Evolutionary conservation across 2,888 invertebrate species (phyloP).

Genomic region (Unio delphinus): DNA sequence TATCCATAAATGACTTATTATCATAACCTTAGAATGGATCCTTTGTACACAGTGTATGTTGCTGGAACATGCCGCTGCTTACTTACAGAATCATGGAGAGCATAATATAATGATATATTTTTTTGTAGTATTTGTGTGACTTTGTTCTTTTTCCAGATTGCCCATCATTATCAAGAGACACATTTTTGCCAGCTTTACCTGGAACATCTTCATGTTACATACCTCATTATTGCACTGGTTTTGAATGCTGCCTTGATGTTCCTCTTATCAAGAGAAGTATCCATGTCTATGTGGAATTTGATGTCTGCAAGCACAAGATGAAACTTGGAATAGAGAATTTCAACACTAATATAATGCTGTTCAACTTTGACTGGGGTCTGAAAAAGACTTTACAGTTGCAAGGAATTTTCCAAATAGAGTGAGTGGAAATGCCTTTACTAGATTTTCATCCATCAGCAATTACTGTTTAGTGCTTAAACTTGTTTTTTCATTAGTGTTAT

Average conservation of each 20-base stretch:
- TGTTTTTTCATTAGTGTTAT: no score
- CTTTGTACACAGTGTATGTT: no score
- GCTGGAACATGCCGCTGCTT: no score
- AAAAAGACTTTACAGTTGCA: background rate
- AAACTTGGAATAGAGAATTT: conserved; percentile 16
- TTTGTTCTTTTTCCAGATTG: conserved; percentile 18
- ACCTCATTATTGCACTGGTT: conserved; percentile 17
- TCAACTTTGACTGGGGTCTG: background rate
- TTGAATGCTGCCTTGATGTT: conserved; percentile 34
- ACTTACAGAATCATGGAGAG: no score
- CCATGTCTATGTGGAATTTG: conserved; percentile 21
- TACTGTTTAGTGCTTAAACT: no score
- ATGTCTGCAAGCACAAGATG: conserved; percentile 26
- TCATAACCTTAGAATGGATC: no score
- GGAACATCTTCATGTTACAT: conserved; percentile 22
- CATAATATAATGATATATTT: no score
- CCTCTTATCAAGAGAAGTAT: conserved; percentile 21
- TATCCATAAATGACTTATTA: no score
- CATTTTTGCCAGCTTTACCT: conserved; percentile 12
- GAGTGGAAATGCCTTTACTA: no score
- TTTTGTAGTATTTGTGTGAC: no score
- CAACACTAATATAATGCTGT: conserved; percentile 3
- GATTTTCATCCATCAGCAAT: no score
- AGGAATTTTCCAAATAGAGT: no score
- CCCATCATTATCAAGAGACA: background rate